Base-by-base conservation (phyloP, 2,797 vertebrate genomes). In the Channallabes apus region DNA sequence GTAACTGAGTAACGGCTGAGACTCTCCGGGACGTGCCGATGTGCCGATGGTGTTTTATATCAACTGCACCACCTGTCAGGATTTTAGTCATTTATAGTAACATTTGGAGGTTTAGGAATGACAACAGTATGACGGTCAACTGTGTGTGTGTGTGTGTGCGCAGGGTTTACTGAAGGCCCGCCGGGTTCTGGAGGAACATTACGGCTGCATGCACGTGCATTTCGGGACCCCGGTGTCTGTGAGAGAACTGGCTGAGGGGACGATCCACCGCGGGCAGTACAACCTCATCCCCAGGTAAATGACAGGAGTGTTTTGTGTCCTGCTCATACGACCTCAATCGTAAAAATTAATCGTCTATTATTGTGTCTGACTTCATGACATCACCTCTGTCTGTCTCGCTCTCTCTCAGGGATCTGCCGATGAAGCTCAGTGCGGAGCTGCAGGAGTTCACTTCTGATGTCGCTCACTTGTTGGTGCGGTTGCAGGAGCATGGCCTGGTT, bases 161-260 rank as follows among this genome's bases (percentile, higher is more conserved):
- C 88, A 99, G 98, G 97, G 96, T 81, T 93, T 99, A 82, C 92
- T 99, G 89, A 99, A 97, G 92, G 97, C 98, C 59, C 95, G 95
- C 88, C 96, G 89, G 88, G 95, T 99, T 78, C 96, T 99, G 58
- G 95, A 93, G 90, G 97, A 99, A 80, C 93, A 96, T 92, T 99
- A 97, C 67, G 98, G 98, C 91, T 94, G 89, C 90, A 96, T 99
- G 93, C 95, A 98, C 8, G 92, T 99, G 78, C 96, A 93, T 84
- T 94, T 99, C 88, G 97, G 97, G 72, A 95, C 93, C 7, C 97
- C 97, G 0, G 87, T 99, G 35, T 99, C 98, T 0, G 96, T 97
- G 54, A 95, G 97, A 84, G 93, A 95, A 11, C 90, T 99, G 92
- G 96, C 96, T 59, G 90, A 96, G 73, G 96, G 96, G 54, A 96